Base-by-base conservation (phyloP, 2,113 vertebrate species). In the Elephantulus edwardii region DNA sequence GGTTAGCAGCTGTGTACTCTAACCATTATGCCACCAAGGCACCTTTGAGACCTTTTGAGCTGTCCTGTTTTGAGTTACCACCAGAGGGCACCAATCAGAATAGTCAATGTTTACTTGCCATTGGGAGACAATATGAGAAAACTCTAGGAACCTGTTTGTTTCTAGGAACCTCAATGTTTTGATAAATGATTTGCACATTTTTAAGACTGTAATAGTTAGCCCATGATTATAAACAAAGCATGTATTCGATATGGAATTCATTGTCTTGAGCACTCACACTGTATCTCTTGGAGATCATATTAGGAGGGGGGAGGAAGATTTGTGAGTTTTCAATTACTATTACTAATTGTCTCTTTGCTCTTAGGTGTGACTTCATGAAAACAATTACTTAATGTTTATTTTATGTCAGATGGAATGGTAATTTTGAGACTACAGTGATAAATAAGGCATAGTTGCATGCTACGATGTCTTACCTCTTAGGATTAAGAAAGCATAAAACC, bases 51-150 rank as follows among this genome's bases (percentile, higher is more conserved):
- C 54, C 54, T n/a, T n/a, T n/a, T n/a, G n/a, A n/a, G n/a, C n/a
- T n/a, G n/a, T 75, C 58, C 54, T 64, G 33, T 71, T 82, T 84
- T 64, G n/a, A 28, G 62, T 87, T 86, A 71, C 96, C 96, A 87
- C 87, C 56, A 96, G 94, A 91, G 94, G 94, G 95, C 95, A 91
- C 89, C 44, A 87, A 62, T 91, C 91, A 85, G 40, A 76, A n/a
- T 76, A 82, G 35, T 92, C 38, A n/a, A 60, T 72, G 1, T 56
- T 26, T 74, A 48, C 50, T 35, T 86, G 50, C n/a, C 54, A 30
- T 84, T 48, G 84, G 16, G 48, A 91, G 91, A 74, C 79, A 84
- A 33, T 24, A 8, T 64, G 78, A 86, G 48, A 84, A 87, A 72
- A 24, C 19, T 83, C 16, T 56, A 74, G 48, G 85, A 94, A 83